These are phyloP conservation scores for Spilogale gracilis DNA, from an alignment of 2,113 vertebrate species.

Conservation along the genomic window DNA sequence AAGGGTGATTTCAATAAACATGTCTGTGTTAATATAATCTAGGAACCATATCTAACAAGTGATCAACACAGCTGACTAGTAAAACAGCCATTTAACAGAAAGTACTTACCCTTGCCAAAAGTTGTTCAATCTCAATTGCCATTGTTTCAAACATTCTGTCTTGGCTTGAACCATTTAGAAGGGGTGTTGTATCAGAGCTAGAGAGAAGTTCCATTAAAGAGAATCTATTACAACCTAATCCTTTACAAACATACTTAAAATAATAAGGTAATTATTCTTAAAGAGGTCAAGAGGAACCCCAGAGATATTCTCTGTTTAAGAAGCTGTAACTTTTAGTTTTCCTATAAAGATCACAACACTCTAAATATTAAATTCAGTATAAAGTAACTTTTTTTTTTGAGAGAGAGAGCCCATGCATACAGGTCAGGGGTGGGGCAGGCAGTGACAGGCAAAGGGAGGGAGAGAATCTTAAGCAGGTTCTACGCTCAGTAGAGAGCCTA, in stretches of 20 bases:
- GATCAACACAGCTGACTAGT: background rate
- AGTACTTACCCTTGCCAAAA: slow-evolving; percentile 94
- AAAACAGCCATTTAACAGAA: slow-evolving; percentile 50
- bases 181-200: slow-evolving; percentile 97
- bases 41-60: slow-evolving; percentile 27
- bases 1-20: slow-evolving; percentile 48
- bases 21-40: slow-evolving; percentile 23
- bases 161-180: slow-evolving; percentile 98
- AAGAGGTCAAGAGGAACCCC: slow-evolving; percentile 37
- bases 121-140: slow-evolving; percentile 99
- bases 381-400: background rate
- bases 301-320: slow-evolving; percentile 26
- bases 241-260: slow-evolving; percentile 66
- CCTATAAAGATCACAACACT: background rate
- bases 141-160: slow-evolving; percentile 99
- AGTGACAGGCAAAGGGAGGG: background rate
- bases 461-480: background rate
- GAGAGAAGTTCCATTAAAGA: slow-evolving; percentile 62
- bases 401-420: too few species aligned
- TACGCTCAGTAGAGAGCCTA: background rate
- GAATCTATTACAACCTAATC: slow-evolving; percentile 58
- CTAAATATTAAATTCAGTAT: slow-evolving; percentile 54
- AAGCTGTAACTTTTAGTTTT: slow-evolving; percentile 56
- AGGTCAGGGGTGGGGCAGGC: background rate
- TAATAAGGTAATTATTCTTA: slow-evolving; percentile 32